Percentiles rank a stretch among this genome's conserved stretches.
Evolutionary conservation across 2,888 invertebrate species (phyloP).

Genomic region (Blera fallax): DNA sequence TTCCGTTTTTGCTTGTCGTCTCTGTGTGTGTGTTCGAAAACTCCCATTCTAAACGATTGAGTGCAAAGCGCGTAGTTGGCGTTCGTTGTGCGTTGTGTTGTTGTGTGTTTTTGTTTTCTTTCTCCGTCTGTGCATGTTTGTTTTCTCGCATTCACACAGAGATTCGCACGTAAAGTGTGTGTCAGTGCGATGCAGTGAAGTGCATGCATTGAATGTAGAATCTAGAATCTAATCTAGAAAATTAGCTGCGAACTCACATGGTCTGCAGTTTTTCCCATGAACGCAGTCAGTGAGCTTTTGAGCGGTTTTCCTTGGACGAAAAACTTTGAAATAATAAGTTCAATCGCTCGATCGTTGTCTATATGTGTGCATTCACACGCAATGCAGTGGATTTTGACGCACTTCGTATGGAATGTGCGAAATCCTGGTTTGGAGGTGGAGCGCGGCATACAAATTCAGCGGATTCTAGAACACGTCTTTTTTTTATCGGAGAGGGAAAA

Average conservation of each 20-base stretch:
- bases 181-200: constrained; percentile 14
- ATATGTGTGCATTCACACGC: constrained; percentile 24
- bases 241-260: constrained; percentile 67
- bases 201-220: constrained; percentile 60
- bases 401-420: constrained; percentile 57
- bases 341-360: constrained; percentile 62
- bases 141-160: constrained; percentile 29
- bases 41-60: constrained; percentile 69
- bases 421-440: constrained; percentile 67
- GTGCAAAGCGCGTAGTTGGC: constrained; percentile 68
- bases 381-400: constrained; percentile 48
- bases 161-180: neutral
- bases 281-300: constrained; percentile 73
- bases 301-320: constrained; percentile 71
- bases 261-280: constrained; percentile 57
- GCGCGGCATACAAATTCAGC: neutral
- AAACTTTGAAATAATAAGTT: constrained; percentile 73
- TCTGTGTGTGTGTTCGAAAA: constrained; percentile 29
- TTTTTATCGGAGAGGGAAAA: no score
- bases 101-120: constrained; percentile 34
- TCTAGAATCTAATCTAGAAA: constrained; percentile 72
- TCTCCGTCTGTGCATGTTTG: constrained; percentile 4
- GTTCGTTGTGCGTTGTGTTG: constrained; percentile 67
- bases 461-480: constrained; percentile 12
- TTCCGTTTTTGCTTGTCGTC: constrained; percentile 67